Evolutionary conservation across 2,113 vertebrate species (phyloP), one percentile per base, ranked within the genome.

Genomic region (Corythornis vintsioides): DNA sequence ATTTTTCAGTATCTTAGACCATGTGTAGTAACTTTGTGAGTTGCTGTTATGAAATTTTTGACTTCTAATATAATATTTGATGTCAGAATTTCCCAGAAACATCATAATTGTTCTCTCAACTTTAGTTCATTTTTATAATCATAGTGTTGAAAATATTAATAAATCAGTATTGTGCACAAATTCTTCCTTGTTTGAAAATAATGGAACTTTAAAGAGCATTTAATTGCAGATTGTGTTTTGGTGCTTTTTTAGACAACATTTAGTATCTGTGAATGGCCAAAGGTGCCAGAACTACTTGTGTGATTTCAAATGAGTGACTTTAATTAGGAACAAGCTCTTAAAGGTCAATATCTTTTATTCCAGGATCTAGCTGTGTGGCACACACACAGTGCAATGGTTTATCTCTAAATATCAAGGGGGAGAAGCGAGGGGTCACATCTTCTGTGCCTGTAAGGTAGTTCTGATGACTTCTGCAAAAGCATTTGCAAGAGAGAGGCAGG

Each of bases 301-400:
- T 52, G 77, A 83, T 79, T 94, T 73, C 83, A 85, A 40, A 93
- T 38, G 13, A 31, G 43, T 84, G 73, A 52, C 45, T 88, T 90
- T 75, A 92, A 93, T 90, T 89, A 95, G 71, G 81, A 92, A 55
- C 3, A 3, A 84, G 55, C 60, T 93, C 80, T 94, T 87, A 70
- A 92, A 89, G 86, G 77, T 89, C 89, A 94, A 2, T 90, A 24
- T 73, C 63, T 95, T 92, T 93, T 92, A 92, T 96, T 93, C 17
- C 47, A 50, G 38, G 50, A 45, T 77, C 33, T 79, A 47, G n/a
- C 66, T 83, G 55, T 75, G 73, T 73, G 83, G 43, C 71, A 75
- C 47, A 70, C 75, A 83, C 7, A 15, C 6, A 45, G 21, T n/a
- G 52, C 42, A 73, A 15, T n/a, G 38, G 79, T 55, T 92, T 79